These are phyloP conservation scores for Cryptus armator DNA, from an alignment of 2,888 invertebrate species.

Conservation along the genomic window DNA sequence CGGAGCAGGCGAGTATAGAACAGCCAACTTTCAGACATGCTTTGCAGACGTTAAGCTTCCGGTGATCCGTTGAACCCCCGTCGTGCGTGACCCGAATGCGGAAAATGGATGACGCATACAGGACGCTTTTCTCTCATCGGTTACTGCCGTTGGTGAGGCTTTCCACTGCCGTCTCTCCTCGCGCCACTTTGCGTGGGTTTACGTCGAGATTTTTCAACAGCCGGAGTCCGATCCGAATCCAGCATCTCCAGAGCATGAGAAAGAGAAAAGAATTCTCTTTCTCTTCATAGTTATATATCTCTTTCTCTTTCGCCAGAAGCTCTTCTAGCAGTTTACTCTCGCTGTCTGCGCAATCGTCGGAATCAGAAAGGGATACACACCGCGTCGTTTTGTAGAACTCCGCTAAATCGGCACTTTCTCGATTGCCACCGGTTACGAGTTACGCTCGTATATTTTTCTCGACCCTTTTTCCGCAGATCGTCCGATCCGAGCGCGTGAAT, in stretches of 20 bases:
- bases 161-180: background rate
- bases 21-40: conserved; percentile 63
- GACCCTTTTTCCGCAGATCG: conserved; percentile 12
- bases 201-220: conserved; percentile 23
- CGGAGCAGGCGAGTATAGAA: conserved; percentile 33
- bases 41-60: conserved; percentile 67
- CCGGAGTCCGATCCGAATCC: background rate
- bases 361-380: background rate
- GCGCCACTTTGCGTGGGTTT: conserved; percentile 1
- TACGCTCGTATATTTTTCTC: background rate
- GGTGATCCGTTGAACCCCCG: conserved; percentile 76
- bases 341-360: conserved; percentile 1
- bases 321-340: conserved; percentile 12
- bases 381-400: conserved; percentile 26
- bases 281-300: background rate
- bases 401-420: conserved; percentile 62
- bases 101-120: conserved; percentile 51
- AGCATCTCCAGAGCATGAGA: background rate
- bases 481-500: background rate
- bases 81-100: conserved; percentile 77
- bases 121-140: background rate
- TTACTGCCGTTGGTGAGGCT: background rate
- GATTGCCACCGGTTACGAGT: conserved; percentile 35
- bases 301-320: background rate
- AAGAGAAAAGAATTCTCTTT: background rate